Conservation (phyloP, 2,888 invertebrate genomes). For the Acanthosoma haemorrhoidale region DNA sequence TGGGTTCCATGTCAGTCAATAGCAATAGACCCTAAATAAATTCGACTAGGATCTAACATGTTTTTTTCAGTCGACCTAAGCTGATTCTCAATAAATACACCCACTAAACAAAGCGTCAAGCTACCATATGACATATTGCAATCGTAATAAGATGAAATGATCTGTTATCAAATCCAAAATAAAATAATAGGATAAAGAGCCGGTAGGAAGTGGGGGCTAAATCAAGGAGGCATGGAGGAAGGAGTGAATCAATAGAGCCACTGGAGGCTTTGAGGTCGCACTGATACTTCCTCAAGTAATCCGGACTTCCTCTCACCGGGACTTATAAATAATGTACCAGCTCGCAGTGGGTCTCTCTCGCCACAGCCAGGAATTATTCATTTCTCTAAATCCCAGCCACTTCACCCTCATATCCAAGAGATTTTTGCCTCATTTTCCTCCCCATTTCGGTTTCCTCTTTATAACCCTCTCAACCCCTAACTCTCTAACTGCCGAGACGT, state of each 20-base stretch:
- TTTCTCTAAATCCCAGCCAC: constrained; percentile 19
- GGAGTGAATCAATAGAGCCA: background rate
- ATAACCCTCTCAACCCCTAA: background rate
- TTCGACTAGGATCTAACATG: too few species aligned
- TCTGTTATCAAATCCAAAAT: too few species aligned
- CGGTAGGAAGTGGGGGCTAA: constrained; percentile 33
- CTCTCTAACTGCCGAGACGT: too few species aligned
- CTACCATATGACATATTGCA: too few species aligned
- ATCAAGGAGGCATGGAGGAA: constrained; percentile 37
- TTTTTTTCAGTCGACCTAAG: too few species aligned
- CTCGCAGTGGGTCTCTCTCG: background rate
- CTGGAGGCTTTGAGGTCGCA: background rate
- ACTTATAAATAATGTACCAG: constrained; percentile 27
- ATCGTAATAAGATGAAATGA: too few species aligned
- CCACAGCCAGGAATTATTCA: constrained; percentile 9
- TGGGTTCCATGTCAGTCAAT: too few species aligned
- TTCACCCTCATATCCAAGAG: background rate
- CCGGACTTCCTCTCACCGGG: background rate
- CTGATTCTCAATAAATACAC: too few species aligned
- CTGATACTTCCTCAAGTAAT: constrained; percentile 24
- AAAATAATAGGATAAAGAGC: constrained; percentile 27
- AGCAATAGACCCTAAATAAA: too few species aligned
- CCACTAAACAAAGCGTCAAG: too few species aligned
- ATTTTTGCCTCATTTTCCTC: constrained; percentile 3
- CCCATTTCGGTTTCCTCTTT: background rate